These are phyloP conservation scores for Mormyrus proboscirostris DNA, from an alignment of 2,797 vertebrate species.

Conservation along the genomic window DNA sequence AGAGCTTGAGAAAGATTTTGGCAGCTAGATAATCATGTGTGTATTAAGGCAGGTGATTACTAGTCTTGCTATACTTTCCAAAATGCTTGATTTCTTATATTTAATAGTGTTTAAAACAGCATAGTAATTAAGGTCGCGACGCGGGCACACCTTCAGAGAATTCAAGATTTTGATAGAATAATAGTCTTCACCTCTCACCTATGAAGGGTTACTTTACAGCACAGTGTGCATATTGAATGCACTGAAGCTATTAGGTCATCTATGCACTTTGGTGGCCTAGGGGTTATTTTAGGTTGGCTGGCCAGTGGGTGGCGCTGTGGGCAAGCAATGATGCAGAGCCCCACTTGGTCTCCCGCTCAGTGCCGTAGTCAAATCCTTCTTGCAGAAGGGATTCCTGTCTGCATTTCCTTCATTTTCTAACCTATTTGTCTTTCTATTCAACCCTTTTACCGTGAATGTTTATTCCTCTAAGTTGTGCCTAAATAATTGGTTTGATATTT, in stretches of 20 bases:
- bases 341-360: background rate
- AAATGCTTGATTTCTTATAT: background rate
- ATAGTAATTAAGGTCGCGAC: background rate
- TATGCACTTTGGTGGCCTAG: background rate
- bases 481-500: constrained; percentile 10
- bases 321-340: background rate
- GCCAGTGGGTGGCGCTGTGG: constrained; percentile 14
- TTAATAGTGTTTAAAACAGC: background rate
- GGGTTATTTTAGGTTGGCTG: background rate
- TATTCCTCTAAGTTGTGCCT: background rate
- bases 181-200: background rate
- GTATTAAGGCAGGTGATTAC: background rate
- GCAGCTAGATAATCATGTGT: background rate
- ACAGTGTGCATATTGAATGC: background rate
- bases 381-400: background rate
- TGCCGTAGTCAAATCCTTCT: background rate
- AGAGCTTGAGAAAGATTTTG: background rate
- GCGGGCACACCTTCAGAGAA: background rate
- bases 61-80: background rate
- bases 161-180: background rate
- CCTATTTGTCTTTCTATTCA: constrained; percentile 5
- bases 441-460: background rate
- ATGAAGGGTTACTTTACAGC: background rate
- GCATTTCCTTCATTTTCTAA: background rate
- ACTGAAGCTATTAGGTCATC: background rate